Percentiles rank a stretch among this genome's conserved stretches.
These are phyloP conservation scores for Leptinotarsa lineolata DNA, from an alignment of 1,140 invertebrate genomes.

Conservation along the genomic window DNA sequence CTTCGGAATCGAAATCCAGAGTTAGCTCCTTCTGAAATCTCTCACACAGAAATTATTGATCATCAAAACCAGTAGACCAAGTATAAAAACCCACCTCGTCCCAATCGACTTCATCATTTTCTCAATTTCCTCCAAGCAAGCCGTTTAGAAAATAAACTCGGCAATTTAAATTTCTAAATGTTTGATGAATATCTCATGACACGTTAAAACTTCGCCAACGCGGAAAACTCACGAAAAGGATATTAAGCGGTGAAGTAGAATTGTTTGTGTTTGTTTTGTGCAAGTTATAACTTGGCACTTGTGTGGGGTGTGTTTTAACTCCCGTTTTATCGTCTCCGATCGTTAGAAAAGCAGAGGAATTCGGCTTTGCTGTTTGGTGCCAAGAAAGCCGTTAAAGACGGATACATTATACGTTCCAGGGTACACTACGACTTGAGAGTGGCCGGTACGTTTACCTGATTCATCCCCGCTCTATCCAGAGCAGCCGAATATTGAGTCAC, in stretches of 20 bases:
- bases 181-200: slow-evolving; percentile 15
- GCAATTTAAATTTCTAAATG: slow-evolving; percentile 15
- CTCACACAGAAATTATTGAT: too few relatives aligned
- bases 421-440: too few relatives aligned
- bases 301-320: neutral
- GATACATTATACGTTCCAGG: too few relatives aligned
- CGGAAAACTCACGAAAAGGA: neutral
- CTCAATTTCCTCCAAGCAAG: neutral
- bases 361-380: too few relatives aligned
- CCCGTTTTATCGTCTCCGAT: neutral
- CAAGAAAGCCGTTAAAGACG: too few relatives aligned
- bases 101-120: neutral
- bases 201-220: neutral
- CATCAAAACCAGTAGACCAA: too few relatives aligned
- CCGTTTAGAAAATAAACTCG: neutral
- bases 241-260: slow-evolving; percentile 10
- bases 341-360: neutral
- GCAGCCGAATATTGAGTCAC: too few relatives aligned
- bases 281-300: slow-evolving; percentile 12
- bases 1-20: too few relatives aligned
- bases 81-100: too few relatives aligned
- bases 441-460: too few relatives aligned
- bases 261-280: slow-evolving; percentile 12
- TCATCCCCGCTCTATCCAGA: too few relatives aligned
- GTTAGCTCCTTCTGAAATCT: too few relatives aligned